Evolutionary conservation across 2,797 vertebrate species (phyloP).

Genomic region (Tolypeutes matacus): DNA sequence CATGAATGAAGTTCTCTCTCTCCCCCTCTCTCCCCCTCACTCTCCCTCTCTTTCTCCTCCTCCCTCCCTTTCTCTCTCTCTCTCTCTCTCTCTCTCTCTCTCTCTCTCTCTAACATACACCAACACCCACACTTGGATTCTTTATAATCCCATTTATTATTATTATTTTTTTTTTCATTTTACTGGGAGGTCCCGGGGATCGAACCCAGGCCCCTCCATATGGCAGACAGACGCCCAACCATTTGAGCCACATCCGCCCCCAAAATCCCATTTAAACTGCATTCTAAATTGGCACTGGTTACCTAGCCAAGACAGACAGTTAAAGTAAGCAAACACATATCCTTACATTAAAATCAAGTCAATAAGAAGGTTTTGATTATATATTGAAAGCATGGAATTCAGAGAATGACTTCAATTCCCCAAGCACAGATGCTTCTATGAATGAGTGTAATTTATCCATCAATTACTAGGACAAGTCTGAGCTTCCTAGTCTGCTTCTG

Average conservation of each 20-base stretch:
- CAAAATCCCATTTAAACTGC: not conserved
- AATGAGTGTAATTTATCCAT: not conserved
- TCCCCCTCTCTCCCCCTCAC: not conserved
- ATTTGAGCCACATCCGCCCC: no score
- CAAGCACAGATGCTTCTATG: not conserved
- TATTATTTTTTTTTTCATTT: no score
- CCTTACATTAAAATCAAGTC: not conserved
- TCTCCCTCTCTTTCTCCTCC: no score
- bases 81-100: not conserved
- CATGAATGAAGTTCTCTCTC: not conserved
- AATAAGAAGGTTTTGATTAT: not conserved
- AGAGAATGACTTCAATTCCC: not conserved
- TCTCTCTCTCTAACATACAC: not conserved
- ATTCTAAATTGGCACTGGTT: not conserved
- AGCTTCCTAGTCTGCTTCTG: not conserved
- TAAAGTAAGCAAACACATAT: not conserved
- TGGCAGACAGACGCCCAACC: no score
- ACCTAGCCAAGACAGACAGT: not conserved
- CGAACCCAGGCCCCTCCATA: no score
- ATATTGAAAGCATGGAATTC: not conserved
- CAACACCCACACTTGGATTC: not conserved
- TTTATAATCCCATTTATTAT: not conserved
- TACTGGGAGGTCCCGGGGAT: no score
- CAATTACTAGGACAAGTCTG: not conserved
- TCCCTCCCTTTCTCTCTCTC: no score